Conservation (phyloP, 2,113 vertebrate species). For the Zosterops hypoxanthus region DNA sequence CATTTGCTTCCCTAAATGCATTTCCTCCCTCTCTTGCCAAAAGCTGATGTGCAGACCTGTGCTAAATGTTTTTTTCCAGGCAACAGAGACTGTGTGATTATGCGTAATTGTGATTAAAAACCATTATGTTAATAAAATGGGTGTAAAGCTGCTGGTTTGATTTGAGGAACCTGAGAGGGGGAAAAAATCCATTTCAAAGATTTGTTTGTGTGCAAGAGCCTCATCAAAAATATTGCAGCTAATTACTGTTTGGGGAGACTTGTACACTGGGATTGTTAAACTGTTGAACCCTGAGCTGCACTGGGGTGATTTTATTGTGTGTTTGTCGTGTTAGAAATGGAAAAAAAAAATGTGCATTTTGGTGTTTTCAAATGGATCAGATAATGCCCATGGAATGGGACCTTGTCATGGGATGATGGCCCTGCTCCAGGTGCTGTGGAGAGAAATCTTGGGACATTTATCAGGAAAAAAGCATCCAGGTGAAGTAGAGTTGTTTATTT, state of each 20-base stretch:
- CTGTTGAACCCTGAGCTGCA: not conserved
- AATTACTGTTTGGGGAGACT: not conserved
- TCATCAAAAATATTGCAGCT: not conserved
- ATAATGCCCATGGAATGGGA: not conserved
- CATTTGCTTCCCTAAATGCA: not conserved
- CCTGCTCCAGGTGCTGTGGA: not conserved
- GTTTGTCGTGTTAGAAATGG: not conserved
- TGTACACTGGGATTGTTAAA: not conserved
- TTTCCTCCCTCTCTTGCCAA: not conserved
- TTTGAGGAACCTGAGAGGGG: not conserved
- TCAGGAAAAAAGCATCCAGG: constrained; percentile 26
- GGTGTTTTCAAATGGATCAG: not conserved
- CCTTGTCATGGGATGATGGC: constrained; percentile 8
- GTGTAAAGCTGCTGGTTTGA: not conserved
- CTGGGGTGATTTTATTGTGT: not conserved
- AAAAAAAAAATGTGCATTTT: not conserved
- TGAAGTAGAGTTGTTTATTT: constrained; percentile 10
- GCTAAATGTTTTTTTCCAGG: not conserved
- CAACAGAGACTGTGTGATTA: not conserved
- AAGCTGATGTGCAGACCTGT: not conserved
- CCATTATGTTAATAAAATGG: not conserved
- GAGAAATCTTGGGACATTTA: not conserved
- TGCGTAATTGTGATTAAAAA: not conserved
- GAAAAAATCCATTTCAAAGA: not conserved
- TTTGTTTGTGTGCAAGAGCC: not conserved